phyloP scores from a whole-genome alignment of 2,888 invertebrate species.

The Archips crataeganus region DNA sequence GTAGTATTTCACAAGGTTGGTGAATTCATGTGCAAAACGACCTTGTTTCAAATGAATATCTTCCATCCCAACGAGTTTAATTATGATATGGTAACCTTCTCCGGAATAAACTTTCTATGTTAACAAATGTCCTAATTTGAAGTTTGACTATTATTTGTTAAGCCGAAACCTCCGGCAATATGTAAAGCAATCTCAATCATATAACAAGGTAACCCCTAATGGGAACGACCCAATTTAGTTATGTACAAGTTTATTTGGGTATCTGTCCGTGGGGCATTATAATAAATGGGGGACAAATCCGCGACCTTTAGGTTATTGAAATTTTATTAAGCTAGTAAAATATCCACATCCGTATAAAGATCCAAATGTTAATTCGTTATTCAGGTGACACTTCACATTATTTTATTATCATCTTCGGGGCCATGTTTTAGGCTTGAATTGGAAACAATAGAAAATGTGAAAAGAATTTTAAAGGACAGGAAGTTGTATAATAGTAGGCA shows the following conservation, averaged over 20 bases:
- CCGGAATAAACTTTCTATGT: slow-evolving; percentile 38
- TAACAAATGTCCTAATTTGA: slow-evolving; percentile 46
- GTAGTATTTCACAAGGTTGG: background rate
- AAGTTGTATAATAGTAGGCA: slow-evolving; percentile 6
- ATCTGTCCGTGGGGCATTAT: slow-evolving; percentile 75
- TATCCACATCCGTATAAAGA: slow-evolving; percentile 8
- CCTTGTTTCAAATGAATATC: background rate
- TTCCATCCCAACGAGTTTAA: slow-evolving; percentile 1
- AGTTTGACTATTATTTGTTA: slow-evolving; percentile 55
- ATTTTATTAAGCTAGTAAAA: slow-evolving; percentile 58
- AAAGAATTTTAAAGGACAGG: background rate
- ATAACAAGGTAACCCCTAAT: slow-evolving; percentile 72
- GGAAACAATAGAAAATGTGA: background rate
- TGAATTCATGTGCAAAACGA: background rate
- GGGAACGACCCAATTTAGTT: slow-evolving; percentile 81
- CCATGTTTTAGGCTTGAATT: background rate
- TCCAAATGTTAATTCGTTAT: slow-evolving; percentile 3
- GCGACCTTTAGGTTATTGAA: slow-evolving; percentile 72
- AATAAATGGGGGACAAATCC: slow-evolving; percentile 76
- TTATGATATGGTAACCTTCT: slow-evolving; percentile 20
- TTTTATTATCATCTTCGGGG: background rate
- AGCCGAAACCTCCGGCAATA: slow-evolving; percentile 63
- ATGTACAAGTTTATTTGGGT: slow-evolving; percentile 80
- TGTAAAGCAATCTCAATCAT: slow-evolving; percentile 73
- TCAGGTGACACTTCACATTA: background rate